A percentile compares a stretch with the other conserved stretches of the same genome.
Evolutionary conservation across 2,888 invertebrate genomes (phyloP).

Genomic region (Scaptomyza tumidula): DNA sequence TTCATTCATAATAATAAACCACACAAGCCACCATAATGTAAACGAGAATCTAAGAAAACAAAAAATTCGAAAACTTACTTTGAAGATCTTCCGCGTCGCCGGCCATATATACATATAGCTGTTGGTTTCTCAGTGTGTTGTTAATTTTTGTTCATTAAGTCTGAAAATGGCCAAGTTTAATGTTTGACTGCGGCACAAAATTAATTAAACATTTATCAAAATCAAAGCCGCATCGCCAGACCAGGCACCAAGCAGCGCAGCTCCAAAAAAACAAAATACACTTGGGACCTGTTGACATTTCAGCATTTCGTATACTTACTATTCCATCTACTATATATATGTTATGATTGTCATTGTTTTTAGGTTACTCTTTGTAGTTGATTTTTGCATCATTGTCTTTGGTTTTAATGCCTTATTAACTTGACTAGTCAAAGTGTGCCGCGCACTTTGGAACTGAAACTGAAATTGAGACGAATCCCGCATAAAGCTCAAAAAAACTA

Average conservation of each 20-base stretch:
- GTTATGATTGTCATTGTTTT: constrained; percentile 66
- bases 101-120: constrained; percentile 13
- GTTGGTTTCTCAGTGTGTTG: constrained; percentile 71
- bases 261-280: constrained; percentile 21
- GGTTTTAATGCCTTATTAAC: constrained; percentile 49
- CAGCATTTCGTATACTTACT: constrained; percentile 41
- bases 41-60: constrained; percentile 62
- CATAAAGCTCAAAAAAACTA: constrained; percentile 27
- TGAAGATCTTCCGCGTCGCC: constrained; percentile 77
- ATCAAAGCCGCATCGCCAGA: constrained; percentile 68
- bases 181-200: constrained; percentile 70
- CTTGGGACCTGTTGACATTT: constrained; percentile 64
- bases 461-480: constrained; percentile 70
- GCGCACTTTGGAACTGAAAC: constrained; percentile 42
- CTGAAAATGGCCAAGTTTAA: constrained; percentile 78
- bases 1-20: constrained; percentile 77
- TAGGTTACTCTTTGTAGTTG: constrained; percentile 22
- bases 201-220: constrained; percentile 82
- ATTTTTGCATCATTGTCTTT: constrained; percentile 47
- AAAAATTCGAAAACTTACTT: constrained; percentile 61
- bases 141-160: constrained; percentile 82
- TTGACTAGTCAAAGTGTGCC: constrained; percentile 57
- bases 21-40: constrained; percentile 75
- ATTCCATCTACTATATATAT: background rate
- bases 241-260: constrained; percentile 30